phyloP scores from a whole-genome alignment of 2,888 invertebrate genomes.

The Gnatocerus cornutus region DNA sequence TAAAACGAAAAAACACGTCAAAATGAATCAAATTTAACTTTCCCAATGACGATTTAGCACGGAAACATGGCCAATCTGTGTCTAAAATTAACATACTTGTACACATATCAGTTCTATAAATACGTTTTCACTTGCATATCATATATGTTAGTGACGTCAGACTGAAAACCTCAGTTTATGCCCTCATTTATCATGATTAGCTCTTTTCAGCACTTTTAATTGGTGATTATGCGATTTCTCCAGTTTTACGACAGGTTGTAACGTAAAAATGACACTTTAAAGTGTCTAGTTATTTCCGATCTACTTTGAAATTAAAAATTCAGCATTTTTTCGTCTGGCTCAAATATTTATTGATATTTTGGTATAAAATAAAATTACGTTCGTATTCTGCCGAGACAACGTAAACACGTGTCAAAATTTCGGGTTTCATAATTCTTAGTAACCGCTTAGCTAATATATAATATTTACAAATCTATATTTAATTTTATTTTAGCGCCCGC shows the following conservation, averaged over 20 bases:
- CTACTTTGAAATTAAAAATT: slow-evolving; percentile 23
- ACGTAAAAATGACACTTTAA: slow-evolving; percentile 15
- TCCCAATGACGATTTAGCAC: slow-evolving; percentile 53
- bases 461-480: too few species aligned
- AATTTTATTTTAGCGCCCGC: too few species aligned
- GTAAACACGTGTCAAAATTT: slow-evolving; percentile 8
- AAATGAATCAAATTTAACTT: slow-evolving; percentile 42
- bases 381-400: background rate
- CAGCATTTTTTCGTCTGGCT: background rate
- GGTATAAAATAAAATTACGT: background rate
- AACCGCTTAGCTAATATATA: background rate
- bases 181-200: slow-evolving; percentile 39
- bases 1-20: slow-evolving; percentile 19
- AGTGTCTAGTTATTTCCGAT: slow-evolving; percentile 27
- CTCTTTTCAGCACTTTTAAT: slow-evolving; percentile 38
- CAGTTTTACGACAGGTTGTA: slow-evolving; percentile 28
- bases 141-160: slow-evolving; percentile 57
- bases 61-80: slow-evolving; percentile 53
- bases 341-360: slow-evolving; percentile 8
- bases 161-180: slow-evolving; percentile 43
- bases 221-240: slow-evolving; percentile 32
- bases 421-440: background rate
- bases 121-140: slow-evolving; percentile 59
- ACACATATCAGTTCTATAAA: slow-evolving; percentile 58
- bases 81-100: slow-evolving; percentile 58